Base-by-base conservation (phyloP, 2,888 invertebrate species). In the Diachrysia chrysitis region DNA sequence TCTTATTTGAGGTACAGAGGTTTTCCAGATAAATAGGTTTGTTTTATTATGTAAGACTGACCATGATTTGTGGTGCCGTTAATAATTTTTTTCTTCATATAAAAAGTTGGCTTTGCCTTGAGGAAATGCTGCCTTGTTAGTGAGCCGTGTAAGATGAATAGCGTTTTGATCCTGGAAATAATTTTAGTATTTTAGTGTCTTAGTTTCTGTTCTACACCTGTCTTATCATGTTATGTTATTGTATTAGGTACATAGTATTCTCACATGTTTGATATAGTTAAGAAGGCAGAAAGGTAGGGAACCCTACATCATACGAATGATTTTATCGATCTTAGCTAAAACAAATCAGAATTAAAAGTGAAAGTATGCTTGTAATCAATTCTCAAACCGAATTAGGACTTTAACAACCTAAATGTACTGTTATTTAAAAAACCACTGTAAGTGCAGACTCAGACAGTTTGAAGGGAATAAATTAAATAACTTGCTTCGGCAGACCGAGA, bases 1-100 rank as follows among this genome's bases (percentile, higher is more conserved):
- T 92, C 90, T 90, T 89, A 88, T 92, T 93, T 90, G 92, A 92
- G 91, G 92, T 91, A 91, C 90, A 86, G 88, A 88, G 90, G 90
- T 90, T 92, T 89, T 87, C 82, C 85, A 87, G 89, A 92, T 92
- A 93, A 93, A 93, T 92, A 91, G 87, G 83, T 84, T 83, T 87
- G 86, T 83, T 86, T 88, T 89, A 90, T 90, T 91, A 89, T 89
- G 88, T 89, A 88, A 84, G 82, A 89, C 85, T 87, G 86, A 85
- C 86, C 87, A 86, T 87, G 87, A 89, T 88, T 88, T 88, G 85
- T 82, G 78, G 69, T 66, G 72, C 79, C 77, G 76, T 74, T 75
- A 77, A 73, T 67, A 73, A 71, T 76, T 75, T 69, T 75, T 56
- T 71, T 82, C 78, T 79, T 73, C 69, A 58, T 71, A 66, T 69